phyloP scores from a whole-genome alignment of 2,113 vertebrate genomes.

The Telmatochromis brichardi region DNA sequence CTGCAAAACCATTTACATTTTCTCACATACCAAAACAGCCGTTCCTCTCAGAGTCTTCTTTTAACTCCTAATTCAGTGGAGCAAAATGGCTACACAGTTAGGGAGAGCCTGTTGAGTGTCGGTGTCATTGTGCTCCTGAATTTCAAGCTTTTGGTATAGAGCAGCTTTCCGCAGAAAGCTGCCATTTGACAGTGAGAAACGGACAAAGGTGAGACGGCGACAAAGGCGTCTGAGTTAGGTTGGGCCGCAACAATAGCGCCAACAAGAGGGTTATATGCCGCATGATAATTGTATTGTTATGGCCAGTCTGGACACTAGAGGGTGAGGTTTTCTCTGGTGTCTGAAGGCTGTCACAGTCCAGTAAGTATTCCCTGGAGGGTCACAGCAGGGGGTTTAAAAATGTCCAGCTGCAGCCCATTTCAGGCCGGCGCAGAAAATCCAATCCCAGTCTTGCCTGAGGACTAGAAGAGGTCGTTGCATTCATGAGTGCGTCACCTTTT shows the following conservation, averaged over 20 bases:
- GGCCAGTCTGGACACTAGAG: neutral
- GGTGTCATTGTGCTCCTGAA: slow-evolving; percentile 33
- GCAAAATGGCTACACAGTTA: slow-evolving; percentile 17
- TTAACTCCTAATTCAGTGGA: slow-evolving; percentile 16
- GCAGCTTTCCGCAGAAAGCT: slow-evolving; percentile 16
- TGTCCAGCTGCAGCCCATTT: slow-evolving; percentile 23
- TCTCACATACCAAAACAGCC: slow-evolving; percentile 26
- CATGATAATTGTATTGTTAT: slow-evolving; percentile 54
- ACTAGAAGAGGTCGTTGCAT: neutral
- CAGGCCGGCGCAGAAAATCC: slow-evolving; percentile 3
- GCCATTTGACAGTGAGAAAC: slow-evolving; percentile 17
- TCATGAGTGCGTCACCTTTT: neutral
- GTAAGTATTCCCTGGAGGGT: slow-evolving; percentile 27
- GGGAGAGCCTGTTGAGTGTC: slow-evolving; percentile 31
- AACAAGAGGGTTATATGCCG: slow-evolving; percentile 39
- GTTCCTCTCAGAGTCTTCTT: neutral
- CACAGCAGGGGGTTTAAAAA: slow-evolving; percentile 16
- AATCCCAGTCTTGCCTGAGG: neutral
- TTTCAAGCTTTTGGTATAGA: slow-evolving; percentile 28
- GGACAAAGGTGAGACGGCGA: slow-evolving; percentile 54
- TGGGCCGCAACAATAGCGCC: slow-evolving; percentile 27
- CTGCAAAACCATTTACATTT: slow-evolving; percentile 33
- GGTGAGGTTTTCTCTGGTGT: slow-evolving; percentile 34
- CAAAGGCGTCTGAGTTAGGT: slow-evolving; percentile 38
- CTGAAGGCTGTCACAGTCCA: slow-evolving; percentile 43